phyloP scores from a whole-genome alignment of 2,888 invertebrate species.

The Apoda limacodes region DNA sequence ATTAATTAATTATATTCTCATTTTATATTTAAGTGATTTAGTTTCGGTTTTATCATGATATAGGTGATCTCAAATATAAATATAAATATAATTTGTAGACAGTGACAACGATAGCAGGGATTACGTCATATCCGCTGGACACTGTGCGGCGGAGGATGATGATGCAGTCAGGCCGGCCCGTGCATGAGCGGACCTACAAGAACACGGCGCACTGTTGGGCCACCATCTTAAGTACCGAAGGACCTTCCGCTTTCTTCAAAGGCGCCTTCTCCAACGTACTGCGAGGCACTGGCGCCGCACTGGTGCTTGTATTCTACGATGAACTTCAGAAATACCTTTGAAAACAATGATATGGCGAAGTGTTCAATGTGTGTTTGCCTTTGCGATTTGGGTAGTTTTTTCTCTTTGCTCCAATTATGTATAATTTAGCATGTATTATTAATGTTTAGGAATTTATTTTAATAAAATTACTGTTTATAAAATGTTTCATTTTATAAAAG shows the following conservation, averaged over 20 bases:
- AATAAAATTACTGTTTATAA: too few species aligned
- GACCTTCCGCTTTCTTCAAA: conserved; percentile 90
- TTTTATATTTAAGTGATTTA: too few species aligned
- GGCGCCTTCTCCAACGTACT: conserved; percentile 94
- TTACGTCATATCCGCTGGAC: conserved; percentile 95
- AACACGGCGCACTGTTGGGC: conserved; percentile 91
- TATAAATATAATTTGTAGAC: too few species aligned
- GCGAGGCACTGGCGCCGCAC: conserved; percentile 92
- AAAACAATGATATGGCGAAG: conserved; percentile 20
- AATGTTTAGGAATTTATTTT: too few species aligned
- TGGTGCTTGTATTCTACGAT: conserved; percentile 91
- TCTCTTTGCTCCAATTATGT: too few species aligned
- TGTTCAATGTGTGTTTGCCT: not conserved
- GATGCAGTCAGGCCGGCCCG: conserved; percentile 94
- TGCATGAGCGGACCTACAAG: conserved; percentile 85
- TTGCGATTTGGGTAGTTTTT: not conserved
- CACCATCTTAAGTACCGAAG: conserved; percentile 84
- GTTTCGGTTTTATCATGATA: too few species aligned
- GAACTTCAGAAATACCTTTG: conserved; percentile 79
- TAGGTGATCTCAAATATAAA: too few species aligned
- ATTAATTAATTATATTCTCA: too few species aligned
- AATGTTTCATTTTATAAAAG: too few species aligned
- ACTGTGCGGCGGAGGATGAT: conserved; percentile 96
- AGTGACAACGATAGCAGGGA: conserved; percentile 81
- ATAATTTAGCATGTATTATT: too few species aligned